Evolutionary conservation across 2,797 vertebrate species (phyloP), one percentile per base, ranked within the genome.

Genomic region (Oryzias dopingdopingensis): DNA sequence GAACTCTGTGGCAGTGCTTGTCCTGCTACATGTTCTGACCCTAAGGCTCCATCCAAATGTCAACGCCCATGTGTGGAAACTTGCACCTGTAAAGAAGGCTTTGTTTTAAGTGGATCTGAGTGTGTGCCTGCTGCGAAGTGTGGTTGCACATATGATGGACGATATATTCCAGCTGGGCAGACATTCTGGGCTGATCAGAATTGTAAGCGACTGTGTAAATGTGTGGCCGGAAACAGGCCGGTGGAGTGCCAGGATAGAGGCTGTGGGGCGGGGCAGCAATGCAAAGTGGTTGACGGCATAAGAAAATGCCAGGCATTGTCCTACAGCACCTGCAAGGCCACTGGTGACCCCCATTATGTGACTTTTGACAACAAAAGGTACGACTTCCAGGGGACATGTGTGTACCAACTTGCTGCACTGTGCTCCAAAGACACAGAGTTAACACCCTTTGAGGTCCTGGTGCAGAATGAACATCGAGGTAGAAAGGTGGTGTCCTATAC

Each of bases 1-100:
- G 88, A 90, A 72, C 56, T 66, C 6, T 92, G 91, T 52, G 90
- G 91, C 29, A 88, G 41, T 0, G 88, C 90, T 55, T 94, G 91
- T 56, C 88, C 89, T 6, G 70, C 87, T 37, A 91, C 90, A 4
- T 94, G 92, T 49, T 62, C 68, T 1, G 79, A 88, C 52, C 85
- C 69, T 0, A 18, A 52, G 1, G 82, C 82, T 26, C 63, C 77
- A 1, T 65, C 77, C 20, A 87, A 79, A 73, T 93, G 92, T 62
- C 77, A 63, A 14, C 52, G 14, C 4, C 62, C 72, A 22, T 93
- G 92, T 45, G 55, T 89, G 42, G 81, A 92, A 76, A 85, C 84
- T 5, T 92, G 91, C 61, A 52, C 85, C 48, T 93, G 91, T 47
- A 59, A 90, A 0, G 2, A 50, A 2, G 91, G 88, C 49, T 91